These are phyloP conservation scores for Trypoxylus dichotomus DNA, from an alignment of 1,140 invertebrate genomes.

Conservation along the genomic window DNA sequence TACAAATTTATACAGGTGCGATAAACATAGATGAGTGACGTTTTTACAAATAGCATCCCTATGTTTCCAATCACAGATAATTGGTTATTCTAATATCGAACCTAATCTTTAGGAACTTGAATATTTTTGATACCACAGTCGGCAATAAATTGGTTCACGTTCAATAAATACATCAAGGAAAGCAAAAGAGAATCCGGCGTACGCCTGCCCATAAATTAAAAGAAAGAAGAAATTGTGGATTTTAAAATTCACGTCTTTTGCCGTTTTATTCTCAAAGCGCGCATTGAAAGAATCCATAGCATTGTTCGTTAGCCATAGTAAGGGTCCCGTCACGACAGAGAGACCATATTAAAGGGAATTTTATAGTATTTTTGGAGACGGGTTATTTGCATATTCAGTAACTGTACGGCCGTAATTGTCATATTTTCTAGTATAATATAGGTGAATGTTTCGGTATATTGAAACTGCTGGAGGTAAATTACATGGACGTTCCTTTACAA, in stretches of 20 bases:
- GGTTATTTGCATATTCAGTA: conserved; percentile 23
- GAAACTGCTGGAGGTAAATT: not conserved
- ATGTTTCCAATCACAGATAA: not conserved
- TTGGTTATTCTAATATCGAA: not conserved
- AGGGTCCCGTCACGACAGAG: not conserved
- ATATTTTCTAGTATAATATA: conserved; percentile 16
- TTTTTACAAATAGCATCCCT: too few relatives aligned
- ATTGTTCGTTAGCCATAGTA: conserved; percentile 1
- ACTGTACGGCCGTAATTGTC: conserved; percentile 7
- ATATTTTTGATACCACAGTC: not conserved
- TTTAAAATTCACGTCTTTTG: conserved; percentile 13
- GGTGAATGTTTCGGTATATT: conserved; percentile 8
- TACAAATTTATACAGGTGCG: too few relatives aligned
- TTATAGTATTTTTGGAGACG: conserved; percentile 24
- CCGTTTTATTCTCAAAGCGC: conserved; percentile 4
- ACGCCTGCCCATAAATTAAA: not conserved
- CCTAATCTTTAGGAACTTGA: not conserved
- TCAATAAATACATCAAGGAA: not conserved
- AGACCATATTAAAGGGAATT: conserved; percentile 24
- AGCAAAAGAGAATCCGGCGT: not conserved
- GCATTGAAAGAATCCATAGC: conserved; percentile 16
- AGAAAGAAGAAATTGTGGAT: conserved; percentile 17
- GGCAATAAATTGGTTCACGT: not conserved
- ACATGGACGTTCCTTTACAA: not conserved
- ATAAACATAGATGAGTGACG: too few relatives aligned